A percentile compares a stretch with the other conserved stretches of the same genome.
phyloP scores from a whole-genome alignment of 2,888 invertebrate species.

The Charanyca ferruginea region DNA sequence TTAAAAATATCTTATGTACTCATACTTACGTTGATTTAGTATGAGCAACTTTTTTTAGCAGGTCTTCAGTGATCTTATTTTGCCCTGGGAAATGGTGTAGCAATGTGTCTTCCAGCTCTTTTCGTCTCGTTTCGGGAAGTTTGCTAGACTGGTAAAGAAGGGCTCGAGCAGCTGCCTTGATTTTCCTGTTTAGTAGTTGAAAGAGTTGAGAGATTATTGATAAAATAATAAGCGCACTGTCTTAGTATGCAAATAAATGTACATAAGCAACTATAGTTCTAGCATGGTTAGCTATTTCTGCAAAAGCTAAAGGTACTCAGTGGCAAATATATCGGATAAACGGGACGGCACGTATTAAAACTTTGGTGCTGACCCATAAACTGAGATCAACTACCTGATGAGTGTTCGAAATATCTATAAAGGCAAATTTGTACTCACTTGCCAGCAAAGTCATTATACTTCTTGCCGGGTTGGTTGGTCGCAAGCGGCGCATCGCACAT shows the following conservation, averaged over 20 bases:
- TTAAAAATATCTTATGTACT: neutral
- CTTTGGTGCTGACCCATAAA: no score
- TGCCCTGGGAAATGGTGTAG: constrained; percentile 86
- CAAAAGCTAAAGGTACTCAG: no score
- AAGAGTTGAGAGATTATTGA: neutral
- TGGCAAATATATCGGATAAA: no score
- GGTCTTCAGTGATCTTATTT: constrained; percentile 82
- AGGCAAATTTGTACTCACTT: constrained; percentile 68
- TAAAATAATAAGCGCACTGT: neutral
- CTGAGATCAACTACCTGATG: no score
- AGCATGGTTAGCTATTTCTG: no score
- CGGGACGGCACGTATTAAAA: no score
- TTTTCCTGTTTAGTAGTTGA: constrained; percentile 81
- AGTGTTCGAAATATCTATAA: no score
- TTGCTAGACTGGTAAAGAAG: constrained; percentile 79
- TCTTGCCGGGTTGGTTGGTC: constrained; percentile 45
- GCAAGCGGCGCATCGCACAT: constrained; percentile 87
- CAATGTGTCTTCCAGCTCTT: constrained; percentile 86
- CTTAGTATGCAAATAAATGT: neutral
- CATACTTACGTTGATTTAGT: constrained; percentile 84
- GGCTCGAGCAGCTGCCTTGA: constrained; percentile 92
- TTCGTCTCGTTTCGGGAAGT: constrained; percentile 89
- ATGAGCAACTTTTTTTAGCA: constrained; percentile 87
- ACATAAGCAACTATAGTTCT: no score
- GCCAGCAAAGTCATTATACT: constrained; percentile 75